phyloP scores from a whole-genome alignment of 2,797 vertebrate genomes.

The Smutsia temminckii region DNA sequence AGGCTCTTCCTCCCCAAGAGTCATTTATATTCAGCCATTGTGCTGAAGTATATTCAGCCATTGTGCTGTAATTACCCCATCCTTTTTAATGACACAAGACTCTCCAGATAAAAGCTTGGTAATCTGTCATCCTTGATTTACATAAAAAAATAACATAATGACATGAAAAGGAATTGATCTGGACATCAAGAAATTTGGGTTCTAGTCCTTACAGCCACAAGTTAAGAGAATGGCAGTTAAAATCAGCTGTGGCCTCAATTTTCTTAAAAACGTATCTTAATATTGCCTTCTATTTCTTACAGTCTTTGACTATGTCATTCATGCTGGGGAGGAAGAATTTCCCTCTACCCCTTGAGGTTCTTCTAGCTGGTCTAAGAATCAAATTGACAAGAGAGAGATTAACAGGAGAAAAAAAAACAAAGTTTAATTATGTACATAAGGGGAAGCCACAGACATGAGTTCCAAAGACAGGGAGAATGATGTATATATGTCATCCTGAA shows the following conservation, averaged over 20 bases:
- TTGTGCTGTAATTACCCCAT: not conserved
- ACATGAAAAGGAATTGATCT: slow-evolving; percentile 8
- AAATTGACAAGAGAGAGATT: too few relatives aligned
- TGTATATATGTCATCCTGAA: too few relatives aligned
- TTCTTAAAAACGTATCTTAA: not conserved
- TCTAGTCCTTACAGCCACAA: not conserved
- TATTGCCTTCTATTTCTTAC: not conserved
- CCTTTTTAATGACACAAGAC: not conserved
- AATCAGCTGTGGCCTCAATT: not conserved
- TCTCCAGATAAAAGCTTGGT: slow-evolving; percentile 12
- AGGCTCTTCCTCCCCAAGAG: not conserved
- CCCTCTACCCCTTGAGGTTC: too few relatives aligned
- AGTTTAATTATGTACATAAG: too few relatives aligned
- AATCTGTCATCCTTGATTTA: not conserved
- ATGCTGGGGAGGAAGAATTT: too few relatives aligned
- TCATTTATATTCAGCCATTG: not conserved
- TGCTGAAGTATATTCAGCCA: not conserved
- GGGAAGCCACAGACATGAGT: too few relatives aligned
- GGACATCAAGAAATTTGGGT: not conserved
- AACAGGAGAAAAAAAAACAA: too few relatives aligned
- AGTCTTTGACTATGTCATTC: not conserved
- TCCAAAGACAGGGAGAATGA: too few relatives aligned
- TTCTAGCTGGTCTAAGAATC: too few relatives aligned
- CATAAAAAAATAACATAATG: not conserved
- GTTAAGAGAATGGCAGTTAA: slow-evolving; percentile 29